Percentiles rank a stretch among this genome's conserved stretches.
Conservation (phyloP, 1,140 invertebrate species). For the Zaprionus ghesquierei region DNA sequence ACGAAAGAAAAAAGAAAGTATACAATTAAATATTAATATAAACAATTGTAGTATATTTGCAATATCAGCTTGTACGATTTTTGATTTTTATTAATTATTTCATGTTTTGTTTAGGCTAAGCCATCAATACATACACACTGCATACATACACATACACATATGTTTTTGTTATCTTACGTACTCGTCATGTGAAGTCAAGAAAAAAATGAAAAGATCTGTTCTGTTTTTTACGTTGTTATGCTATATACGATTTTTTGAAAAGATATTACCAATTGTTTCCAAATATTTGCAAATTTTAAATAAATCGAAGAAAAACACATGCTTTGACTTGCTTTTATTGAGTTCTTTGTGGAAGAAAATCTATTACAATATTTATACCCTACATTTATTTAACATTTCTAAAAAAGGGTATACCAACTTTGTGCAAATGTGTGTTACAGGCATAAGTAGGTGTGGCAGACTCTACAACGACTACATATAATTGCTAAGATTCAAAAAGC, state of each 20-base stretch:
- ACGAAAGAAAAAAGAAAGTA: not conserved
- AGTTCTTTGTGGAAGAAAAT: too few relatives aligned
- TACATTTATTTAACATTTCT: too few relatives aligned
- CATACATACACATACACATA: not conserved
- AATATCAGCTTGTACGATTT: constrained; percentile 3
- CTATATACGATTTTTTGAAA: constrained; percentile 46
- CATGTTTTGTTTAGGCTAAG: constrained; percentile 58
- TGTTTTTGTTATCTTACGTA: constrained; percentile 55
- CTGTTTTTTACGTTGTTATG: constrained; percentile 60
- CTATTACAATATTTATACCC: too few relatives aligned
- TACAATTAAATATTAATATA: not conserved
- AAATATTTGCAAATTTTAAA: constrained; percentile 52
- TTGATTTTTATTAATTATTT: constrained; percentile 19
- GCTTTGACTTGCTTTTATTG: not conserved
- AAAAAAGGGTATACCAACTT: too few relatives aligned
- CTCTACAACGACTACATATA: too few relatives aligned
- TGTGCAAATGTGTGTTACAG: too few relatives aligned
- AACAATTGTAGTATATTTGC: constrained; percentile 10
- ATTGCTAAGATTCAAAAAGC: too few relatives aligned
- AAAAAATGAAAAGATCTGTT: constrained; percentile 41
- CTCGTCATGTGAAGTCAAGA: constrained; percentile 44
- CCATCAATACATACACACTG: constrained; percentile 23
- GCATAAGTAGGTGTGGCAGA: too few relatives aligned
- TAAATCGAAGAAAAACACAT: constrained; percentile 30
- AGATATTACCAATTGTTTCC: constrained; percentile 71